Base-by-base conservation (phyloP, 2,888 invertebrate species). In the Sacculina carcini region DNA sequence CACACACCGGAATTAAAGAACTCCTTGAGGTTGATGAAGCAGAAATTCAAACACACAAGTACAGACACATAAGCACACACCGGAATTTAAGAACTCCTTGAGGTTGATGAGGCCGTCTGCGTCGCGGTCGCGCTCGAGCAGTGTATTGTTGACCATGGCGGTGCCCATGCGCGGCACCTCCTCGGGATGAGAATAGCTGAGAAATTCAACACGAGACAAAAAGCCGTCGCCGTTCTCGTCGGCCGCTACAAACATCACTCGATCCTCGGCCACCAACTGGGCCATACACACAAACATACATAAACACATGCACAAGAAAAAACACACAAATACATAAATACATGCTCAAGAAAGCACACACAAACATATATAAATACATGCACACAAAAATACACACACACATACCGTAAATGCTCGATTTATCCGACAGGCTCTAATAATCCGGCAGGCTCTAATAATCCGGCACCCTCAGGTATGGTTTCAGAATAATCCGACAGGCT, bases 121-220 rank as follows among this genome's bases (percentile, higher is more conserved):
- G 66, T 98, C 77, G 31, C 60, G 66, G 67, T 98, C 96, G 65
- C 84, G 85, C 56, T 89, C 86, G 2, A 74, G 68, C 60, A 96
- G 68, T 0, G 85, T 81, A 67, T 87, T 85, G 60, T 79, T 72
- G 56, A 85, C 64, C 42, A 87, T 74, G 57, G 77, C 67, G 16
- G 77, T 75, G 57, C 81, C 70, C 94, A 96, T 94, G 61, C 75
- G 73, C 29, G 77, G 77, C 65, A 84, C 80, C 64, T 94, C 90
- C 67, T 92, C 90, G 0, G 98, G 96, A 65, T 86, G 87, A 44
- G 82, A 77, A 66, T 94, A 96, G 23, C 80, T 74, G 57, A 79
- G 70, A 68, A 85, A 92, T 66, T 98, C 96, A 2, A 73, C 68
- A 2, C 71, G 61, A 60, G 77, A 73, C 49, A 98, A 69, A 31